Conservation (phyloP, 2,888 invertebrate species). For the Phalera bucephala region DNA sequence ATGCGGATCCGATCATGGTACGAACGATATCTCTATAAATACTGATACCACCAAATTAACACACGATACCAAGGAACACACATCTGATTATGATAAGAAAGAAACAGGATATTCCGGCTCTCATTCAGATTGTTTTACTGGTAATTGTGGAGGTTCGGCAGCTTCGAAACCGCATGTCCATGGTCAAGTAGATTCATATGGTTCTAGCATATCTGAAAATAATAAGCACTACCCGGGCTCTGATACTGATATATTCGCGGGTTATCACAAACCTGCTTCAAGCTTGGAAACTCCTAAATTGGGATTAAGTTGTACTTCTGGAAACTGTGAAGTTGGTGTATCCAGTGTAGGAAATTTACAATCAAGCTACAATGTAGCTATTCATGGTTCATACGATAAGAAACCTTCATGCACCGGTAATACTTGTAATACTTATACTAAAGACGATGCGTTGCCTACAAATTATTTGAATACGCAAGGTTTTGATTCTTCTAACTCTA, state of each 20-base stretch:
- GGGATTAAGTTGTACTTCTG: constrained; percentile 29
- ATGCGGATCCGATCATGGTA: constrained; percentile 15
- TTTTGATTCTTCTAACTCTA: not conserved
- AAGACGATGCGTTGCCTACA: constrained; percentile 4
- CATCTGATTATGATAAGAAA: constrained; percentile 9
- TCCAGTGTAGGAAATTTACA: constrained; percentile 12
- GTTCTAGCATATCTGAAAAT: constrained; percentile 22
- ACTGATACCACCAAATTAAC: constrained; percentile 11
- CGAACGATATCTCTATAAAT: constrained; percentile 23
- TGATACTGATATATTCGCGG: constrained; percentile 16
- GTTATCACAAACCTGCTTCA: constrained; percentile 41
- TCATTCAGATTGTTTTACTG: constrained; percentile 18
- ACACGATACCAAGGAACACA: constrained; percentile 10
- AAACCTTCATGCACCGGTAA: constrained; percentile 18
- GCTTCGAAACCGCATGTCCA: constrained; percentile 10
- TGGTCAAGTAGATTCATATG: constrained; percentile 24
- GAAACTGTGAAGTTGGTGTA: constrained; percentile 29
- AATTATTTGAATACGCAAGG: constrained; percentile 11
- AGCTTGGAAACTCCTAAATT: constrained; percentile 55
- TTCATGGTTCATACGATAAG: constrained; percentile 10
- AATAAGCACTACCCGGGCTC: constrained; percentile 18
- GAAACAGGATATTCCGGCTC: constrained; percentile 1
- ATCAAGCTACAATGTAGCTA: constrained; percentile 28
- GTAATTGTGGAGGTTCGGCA: constrained; percentile 18
- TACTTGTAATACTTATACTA: constrained; percentile 18